Percentiles rank a stretch among this genome's conserved stretches.
phyloP scores from a whole-genome alignment of 2,888 invertebrate genomes.

The Morpho helenor region DNA sequence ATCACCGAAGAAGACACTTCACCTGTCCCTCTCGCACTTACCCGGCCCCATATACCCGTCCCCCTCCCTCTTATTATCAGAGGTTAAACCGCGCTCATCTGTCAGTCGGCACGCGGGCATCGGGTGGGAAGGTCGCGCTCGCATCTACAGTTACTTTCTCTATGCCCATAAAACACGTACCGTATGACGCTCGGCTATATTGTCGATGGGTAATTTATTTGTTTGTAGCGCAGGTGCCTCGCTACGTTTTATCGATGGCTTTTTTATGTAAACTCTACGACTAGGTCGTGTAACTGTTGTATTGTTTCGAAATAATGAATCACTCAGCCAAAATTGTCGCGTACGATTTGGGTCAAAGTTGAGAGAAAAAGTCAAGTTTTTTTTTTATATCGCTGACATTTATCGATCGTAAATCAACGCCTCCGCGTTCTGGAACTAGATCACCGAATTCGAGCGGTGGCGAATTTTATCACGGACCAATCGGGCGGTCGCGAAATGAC shows the following conservation, averaged over 20 bases:
- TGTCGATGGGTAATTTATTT: slow-evolving; percentile 57
- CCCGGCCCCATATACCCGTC: slow-evolving; percentile 41
- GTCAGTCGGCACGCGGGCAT: slow-evolving; percentile 71
- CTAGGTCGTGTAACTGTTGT: slow-evolving; percentile 25
- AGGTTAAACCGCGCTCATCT: slow-evolving; percentile 74
- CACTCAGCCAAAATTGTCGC: slow-evolving; percentile 16
- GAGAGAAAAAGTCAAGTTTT: slow-evolving; percentile 39
- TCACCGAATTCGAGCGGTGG: slow-evolving; percentile 54
- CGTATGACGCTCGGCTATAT: slow-evolving; percentile 57
- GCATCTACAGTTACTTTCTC: slow-evolving; percentile 65
- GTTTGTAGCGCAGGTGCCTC: slow-evolving; percentile 51
- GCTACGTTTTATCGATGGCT: slow-evolving; percentile 37
- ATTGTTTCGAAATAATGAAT: slow-evolving; percentile 20
- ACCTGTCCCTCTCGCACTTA: slow-evolving; percentile 47
- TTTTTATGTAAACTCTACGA: slow-evolving; percentile 25
- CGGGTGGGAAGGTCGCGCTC: slow-evolving; percentile 66
- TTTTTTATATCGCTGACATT: slow-evolving; percentile 35
- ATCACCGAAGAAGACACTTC: slow-evolving; percentile 76
- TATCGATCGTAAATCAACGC: slow-evolving; percentile 40
- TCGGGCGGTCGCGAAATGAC: slow-evolving; percentile 72
- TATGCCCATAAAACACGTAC: slow-evolving; percentile 62
- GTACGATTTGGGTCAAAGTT: slow-evolving; percentile 50
- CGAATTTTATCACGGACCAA: slow-evolving; percentile 62
- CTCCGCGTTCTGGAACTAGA: slow-evolving; percentile 43
- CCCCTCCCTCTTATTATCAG: slow-evolving; percentile 72